Base-by-base conservation (phyloP, 2,113 vertebrate species). In the Phyllopteryx taeniolatus region DNA sequence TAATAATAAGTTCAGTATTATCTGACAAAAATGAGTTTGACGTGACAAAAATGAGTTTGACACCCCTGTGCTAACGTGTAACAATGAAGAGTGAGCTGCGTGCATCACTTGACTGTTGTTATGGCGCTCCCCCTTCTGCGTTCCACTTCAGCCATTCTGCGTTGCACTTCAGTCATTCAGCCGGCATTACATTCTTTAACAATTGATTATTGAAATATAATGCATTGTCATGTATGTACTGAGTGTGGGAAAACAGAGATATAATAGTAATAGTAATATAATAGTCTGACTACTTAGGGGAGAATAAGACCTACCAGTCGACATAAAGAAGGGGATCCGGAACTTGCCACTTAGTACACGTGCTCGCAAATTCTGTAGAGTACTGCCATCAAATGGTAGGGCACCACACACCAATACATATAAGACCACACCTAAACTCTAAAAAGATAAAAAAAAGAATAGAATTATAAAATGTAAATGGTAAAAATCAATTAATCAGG, bases 251-350 rank as follows among this genome's bases (percentile, higher is more conserved):
- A 47, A 8, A 43, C 20, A 14, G 27, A 33, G 8, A 5, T 39
- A 68, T 39, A 42, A 42, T 14, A 20, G 11, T 56, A n/a, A 14
- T 47, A 33, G 8, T 51, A 17, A 5, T 39, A 68, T 53, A 42
- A 54, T 14, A 20, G 11, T 56, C 12, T 35, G 14, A 69, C 19
- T 56, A 33, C 5, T 42, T 43, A 7, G 35, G 13, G 20, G 19
- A 43, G 15, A 51, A 3, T 35, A 61, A 22, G 20, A 7, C 51
- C 89, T 84, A 98, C 97, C 97, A 95, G 98, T 99, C 88, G 97
- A 98, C 98, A 99, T 99, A 89, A 99, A 99, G 86, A 99, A 99
- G 0, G 98, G 98, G 79, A 99, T 99, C 78, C 98, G 96, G 76
- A 99, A 99, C 73, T 99, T 99, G 5, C 98, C 98, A 15, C 98